phyloP scores from a whole-genome alignment of 2,888 invertebrate species.

The Luperina nickerlii region DNA sequence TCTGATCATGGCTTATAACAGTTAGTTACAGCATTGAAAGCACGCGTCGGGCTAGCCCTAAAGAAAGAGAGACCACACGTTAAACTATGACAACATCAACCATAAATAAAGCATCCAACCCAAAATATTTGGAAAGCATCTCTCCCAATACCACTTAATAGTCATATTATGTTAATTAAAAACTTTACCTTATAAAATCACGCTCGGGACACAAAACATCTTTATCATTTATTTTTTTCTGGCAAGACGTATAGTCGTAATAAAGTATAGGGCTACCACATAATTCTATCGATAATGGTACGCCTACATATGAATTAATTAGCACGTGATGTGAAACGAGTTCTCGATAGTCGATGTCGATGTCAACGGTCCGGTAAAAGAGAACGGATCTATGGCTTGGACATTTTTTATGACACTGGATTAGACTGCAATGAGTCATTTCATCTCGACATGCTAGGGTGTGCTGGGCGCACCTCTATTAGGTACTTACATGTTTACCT shows the following conservation, averaged over 20 bases:
- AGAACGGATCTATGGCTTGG: constrained; percentile 84
- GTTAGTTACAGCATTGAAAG: constrained; percentile 17
- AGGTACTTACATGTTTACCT: constrained; percentile 51
- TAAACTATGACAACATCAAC: constrained; percentile 46
- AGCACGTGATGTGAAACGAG: constrained; percentile 86
- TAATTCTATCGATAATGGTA: constrained; percentile 87
- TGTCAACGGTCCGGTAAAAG: constrained; percentile 84
- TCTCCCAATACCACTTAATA: constrained; percentile 66
- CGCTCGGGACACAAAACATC: constrained; percentile 76
- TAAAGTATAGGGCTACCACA: constrained; percentile 88
- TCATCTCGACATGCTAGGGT: constrained; percentile 74
- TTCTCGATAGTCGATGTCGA: constrained; percentile 82
- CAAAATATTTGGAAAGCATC: constrained; percentile 69
- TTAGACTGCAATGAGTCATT: constrained; percentile 85
- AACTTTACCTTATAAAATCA: constrained; percentile 74
- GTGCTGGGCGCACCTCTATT: constrained; percentile 76
- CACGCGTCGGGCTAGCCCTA: background rate
- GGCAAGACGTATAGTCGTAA: constrained; percentile 82
- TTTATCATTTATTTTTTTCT: constrained; percentile 80
- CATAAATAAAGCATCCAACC: constrained; percentile 61
- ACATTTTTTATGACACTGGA: constrained; percentile 83
- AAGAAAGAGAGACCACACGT: constrained; percentile 37
- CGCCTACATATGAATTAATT: constrained; percentile 89
- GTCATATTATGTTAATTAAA: constrained; percentile 72
- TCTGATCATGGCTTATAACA: background rate